Base-by-base conservation (phyloP, 2,113 vertebrate species). In the Beaufortia kweichowensis region DNA sequence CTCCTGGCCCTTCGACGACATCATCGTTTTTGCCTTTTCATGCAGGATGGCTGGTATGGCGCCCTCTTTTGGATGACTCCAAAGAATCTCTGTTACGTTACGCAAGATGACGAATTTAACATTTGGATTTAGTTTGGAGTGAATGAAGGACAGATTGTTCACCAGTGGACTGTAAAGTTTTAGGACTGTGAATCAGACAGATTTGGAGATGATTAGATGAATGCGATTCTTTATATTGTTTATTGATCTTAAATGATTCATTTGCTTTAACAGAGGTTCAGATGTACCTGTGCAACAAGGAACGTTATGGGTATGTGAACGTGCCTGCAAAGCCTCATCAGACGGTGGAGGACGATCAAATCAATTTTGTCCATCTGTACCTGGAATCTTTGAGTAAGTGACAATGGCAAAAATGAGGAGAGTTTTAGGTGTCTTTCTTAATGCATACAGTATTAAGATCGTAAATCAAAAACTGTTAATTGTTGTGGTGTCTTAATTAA, bases 1-100 rank as follows among this genome's bases (percentile, higher is more conserved):
- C 82, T 94, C 94, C 3, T 99, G 97, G 97, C 94, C 97, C 14
- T 98, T 95, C 0, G 97, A 98, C 0, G 97, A 98, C 82, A 97
- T 99, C 89, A 98, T 98, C 0, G 93, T 97, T 82, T 98, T 99
- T 0, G 95, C 97, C 48, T 96, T 95, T 75, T 94, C 96, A 72
- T 97, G 95, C 80, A 92, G 95, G 46, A 92, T 88, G 0, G 91
- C 93, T 7, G 94, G 97, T 99, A 84, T 85, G 77, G 11, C 2
- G 24, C 29, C 26, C 12, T 19, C 26, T 41, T 61, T 17, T 39
- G 57, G 26, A 53, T 9, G 48, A 35, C 21, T 17, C 28, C 12
- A 24, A 9, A 4, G 2, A 12, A n/a, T 60, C 24, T 19, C 5
- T 9, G 10, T 15, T 29, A 3, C 15, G 23, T 62, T 48, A 31